These are phyloP conservation scores for Gymnopithys bicolor DNA, from an alignment of 2,797 vertebrate genomes.

Conservation along the genomic window DNA sequence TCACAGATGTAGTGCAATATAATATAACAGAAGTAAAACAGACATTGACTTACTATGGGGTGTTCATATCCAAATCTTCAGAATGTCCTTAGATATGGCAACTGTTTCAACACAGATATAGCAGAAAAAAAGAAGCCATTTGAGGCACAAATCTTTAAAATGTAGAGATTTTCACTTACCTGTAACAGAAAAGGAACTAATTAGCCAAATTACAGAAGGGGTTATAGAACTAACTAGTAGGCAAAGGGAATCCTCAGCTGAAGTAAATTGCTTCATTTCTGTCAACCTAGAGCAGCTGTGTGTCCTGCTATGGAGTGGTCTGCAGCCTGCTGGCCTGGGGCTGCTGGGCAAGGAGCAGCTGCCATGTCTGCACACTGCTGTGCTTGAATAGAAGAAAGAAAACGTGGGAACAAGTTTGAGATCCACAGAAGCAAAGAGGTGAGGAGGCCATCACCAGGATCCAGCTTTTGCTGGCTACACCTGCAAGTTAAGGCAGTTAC, in stretches of 20 bases:
- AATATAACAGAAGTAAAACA: neutral
- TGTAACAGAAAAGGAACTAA: neutral
- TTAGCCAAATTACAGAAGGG: neutral
- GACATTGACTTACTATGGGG: neutral
- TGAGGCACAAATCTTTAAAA: neutral
- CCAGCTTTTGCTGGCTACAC: neutral
- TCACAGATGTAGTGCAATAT: neutral
- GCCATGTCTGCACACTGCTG: fast-evolving
- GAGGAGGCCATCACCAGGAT: fast-evolving
- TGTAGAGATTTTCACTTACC: neutral
- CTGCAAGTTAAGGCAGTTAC: neutral
- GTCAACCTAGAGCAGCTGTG: neutral
- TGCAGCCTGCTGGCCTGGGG: neutral
- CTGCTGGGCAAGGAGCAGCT: neutral
- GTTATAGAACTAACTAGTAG: neutral
- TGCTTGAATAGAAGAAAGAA: neutral
- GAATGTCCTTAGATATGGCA: neutral
- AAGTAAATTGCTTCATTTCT: neutral
- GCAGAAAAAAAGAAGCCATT: fast-evolving
- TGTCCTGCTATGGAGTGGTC: fast-evolving
- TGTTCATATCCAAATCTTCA: neutral
- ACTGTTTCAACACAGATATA: neutral
- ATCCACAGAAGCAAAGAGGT: neutral
- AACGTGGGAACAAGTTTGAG: neutral
- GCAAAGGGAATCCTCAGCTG: neutral